These are phyloP conservation scores for Chaetops frenatus DNA, from an alignment of 2,113 vertebrate species.

Conservation along the genomic window DNA sequence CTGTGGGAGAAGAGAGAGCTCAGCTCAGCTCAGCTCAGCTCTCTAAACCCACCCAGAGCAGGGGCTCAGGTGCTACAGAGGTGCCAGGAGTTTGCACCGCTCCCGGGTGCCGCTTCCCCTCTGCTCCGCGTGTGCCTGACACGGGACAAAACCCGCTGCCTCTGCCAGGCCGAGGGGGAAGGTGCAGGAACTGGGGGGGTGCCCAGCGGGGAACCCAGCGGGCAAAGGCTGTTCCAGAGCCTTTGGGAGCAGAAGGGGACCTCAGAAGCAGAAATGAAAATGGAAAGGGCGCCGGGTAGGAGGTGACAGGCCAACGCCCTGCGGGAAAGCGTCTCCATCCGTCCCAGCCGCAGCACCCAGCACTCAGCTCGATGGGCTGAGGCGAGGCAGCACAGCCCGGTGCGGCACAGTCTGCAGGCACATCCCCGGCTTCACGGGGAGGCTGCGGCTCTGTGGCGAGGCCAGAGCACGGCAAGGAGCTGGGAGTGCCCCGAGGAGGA, in stretches of 20 bases:
- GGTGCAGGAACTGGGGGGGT: accelerated
- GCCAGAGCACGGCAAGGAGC: accelerated
- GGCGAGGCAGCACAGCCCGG: neutral
- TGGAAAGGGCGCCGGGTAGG: accelerated
- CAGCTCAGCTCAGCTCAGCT: neutral
- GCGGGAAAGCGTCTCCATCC: accelerated
- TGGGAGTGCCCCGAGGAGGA: neutral
- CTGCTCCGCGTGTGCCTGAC: accelerated
- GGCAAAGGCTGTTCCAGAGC: neutral
- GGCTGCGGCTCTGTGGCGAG: too few relatives aligned
- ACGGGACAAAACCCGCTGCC: accelerated
- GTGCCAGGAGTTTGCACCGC: neutral
- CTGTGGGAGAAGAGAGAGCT: neutral
- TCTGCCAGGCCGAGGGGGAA: neutral
- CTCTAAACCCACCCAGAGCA: neutral
- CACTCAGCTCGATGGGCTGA: accelerated
- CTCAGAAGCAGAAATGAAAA: neutral
- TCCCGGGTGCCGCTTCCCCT: neutral
- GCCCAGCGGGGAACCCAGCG: accelerated
- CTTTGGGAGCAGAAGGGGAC: neutral
- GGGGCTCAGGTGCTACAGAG: neutral
- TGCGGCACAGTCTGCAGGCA: neutral
- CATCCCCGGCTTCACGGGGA: accelerated
- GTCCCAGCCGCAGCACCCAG: accelerated
- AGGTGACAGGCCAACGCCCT: accelerated